Evolutionary conservation across 2,113 vertebrate species (phyloP), one percentile per base, ranked within the genome.

Genomic region (Brienomyrus brachyistius): DNA sequence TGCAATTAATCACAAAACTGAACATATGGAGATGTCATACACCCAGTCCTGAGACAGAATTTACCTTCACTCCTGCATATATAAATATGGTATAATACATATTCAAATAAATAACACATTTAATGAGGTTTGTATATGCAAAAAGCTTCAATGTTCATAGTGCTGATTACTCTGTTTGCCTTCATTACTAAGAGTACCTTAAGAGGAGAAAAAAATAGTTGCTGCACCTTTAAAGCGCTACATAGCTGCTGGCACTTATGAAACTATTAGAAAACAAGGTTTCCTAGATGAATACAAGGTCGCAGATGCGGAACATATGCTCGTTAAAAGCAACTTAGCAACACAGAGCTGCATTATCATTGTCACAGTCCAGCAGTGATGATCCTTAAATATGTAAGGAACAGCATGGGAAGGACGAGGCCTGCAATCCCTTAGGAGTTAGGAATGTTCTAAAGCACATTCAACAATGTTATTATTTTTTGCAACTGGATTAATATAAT

Each of bases 41-140:
- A 52, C 85, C 86, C 89, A 90, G 89, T 74, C 89, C 62, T 87
- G 52, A 90, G 56, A 89, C n/a, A 90, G 56, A 89, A 89, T 27
- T 51, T 90, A n/a, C 54, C 3, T 89, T 83, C 86, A 90, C 70
- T 83, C 51, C 48, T 80, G 48, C 52, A 62, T 88, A 77, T 62
- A 87, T 87, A 88, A 90, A 90, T 90, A 90, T 83, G 82, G 45
- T 4, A 31, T 27, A 19, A 80, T 88, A 90, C 77, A 82, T 51
- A 90, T 83, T 88, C 52, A 82, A 88, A 90, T 90, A 90, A 90
- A 90, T 88, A 90, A 59, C 51, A 43, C 70, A 45, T 87, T 59
- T 80, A 19, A 45, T 70, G 87, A 59, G 90, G 27, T 47, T 80
- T 27, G 43, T 70, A 90, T 82, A 88, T 82, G 66, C 50, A n/a